Conservation (phyloP, 2,888 invertebrate species). For the Slavum lentiscoides region DNA sequence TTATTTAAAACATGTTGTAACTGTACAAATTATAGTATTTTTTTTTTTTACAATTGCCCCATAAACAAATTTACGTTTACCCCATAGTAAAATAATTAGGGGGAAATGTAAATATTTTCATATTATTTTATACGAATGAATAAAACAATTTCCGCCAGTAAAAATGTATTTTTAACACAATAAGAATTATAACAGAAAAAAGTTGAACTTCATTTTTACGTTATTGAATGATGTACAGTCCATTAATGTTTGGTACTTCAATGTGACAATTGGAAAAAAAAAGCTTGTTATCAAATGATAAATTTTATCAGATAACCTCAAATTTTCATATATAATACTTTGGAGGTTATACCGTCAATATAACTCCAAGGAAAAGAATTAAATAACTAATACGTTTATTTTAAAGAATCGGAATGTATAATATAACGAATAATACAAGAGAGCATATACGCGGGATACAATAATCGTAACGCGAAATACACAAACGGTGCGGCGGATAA, state of each 20-base stretch:
- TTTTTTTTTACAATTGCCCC: slow-evolving; percentile 16
- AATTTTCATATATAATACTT: slow-evolving; percentile 15
- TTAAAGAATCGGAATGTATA: too few species aligned
- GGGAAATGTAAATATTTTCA: slow-evolving; percentile 16
- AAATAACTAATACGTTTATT: too few species aligned
- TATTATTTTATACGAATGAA: slow-evolving; percentile 5
- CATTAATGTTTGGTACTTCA: neutral
- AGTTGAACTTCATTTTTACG: slow-evolving; percentile 7
- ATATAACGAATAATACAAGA: too few species aligned
- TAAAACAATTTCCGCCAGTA: neutral
- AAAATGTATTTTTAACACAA: slow-evolving; percentile 7
- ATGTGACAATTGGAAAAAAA: slow-evolving; percentile 16
- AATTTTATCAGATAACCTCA: neutral
- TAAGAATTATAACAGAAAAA: slow-evolving; percentile 8
- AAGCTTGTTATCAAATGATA: slow-evolving; percentile 1
- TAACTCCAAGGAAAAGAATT: too few species aligned
- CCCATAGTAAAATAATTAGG: slow-evolving; percentile 5
- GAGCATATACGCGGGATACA: too few species aligned
- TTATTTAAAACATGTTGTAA: slow-evolving; percentile 21
- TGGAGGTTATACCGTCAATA: too few species aligned
- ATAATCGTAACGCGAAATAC: too few species aligned
- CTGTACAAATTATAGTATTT: slow-evolving; percentile 3
- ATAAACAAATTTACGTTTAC: slow-evolving; percentile 1
- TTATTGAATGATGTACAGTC: neutral
- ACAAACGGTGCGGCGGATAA: too few species aligned